Conservation (phyloP, 2,113 vertebrate genomes). For the Arvicanthis niloticus region DNA sequence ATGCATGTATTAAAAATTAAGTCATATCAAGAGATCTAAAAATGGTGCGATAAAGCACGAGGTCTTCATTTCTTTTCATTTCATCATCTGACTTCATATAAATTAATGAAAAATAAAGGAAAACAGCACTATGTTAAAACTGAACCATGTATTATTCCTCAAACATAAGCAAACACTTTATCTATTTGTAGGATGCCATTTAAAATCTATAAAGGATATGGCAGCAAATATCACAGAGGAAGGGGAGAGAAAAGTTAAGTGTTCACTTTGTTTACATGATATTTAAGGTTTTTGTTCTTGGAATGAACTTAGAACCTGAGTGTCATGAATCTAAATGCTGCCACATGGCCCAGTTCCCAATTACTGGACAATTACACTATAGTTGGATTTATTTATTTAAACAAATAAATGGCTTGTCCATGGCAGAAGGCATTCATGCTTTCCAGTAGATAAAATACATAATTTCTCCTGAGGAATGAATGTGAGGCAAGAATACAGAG, state of each 20-base stretch:
- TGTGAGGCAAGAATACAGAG: constrained; percentile 70
- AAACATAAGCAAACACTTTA: neutral
- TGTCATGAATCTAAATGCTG: constrained; percentile 56
- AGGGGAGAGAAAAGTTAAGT: neutral
- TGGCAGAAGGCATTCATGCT: constrained; percentile 74
- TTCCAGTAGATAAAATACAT: constrained; percentile 79
- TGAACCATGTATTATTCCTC: neutral
- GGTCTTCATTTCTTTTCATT: neutral
- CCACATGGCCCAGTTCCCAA: constrained; percentile 63
- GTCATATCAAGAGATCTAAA: constrained; percentile 30
- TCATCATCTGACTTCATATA: neutral
- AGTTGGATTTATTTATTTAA: constrained; percentile 78
- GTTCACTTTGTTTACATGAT: neutral
- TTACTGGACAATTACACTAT: constrained; percentile 71
- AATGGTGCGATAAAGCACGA: neutral
- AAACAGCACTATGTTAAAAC: neutral
- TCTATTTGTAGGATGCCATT: constrained; percentile 23
- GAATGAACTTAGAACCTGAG: constrained; percentile 51
- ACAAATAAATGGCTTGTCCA: constrained; percentile 77
- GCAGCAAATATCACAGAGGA: neutral
- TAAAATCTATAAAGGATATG: neutral
- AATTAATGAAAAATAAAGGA: neutral
- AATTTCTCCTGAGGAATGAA: constrained; percentile 49
- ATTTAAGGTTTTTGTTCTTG: constrained; percentile 69
- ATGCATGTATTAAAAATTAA: neutral